Evolutionary conservation across 2,888 invertebrate genomes (phyloP).

Genomic region (Volucella bombylans): DNA sequence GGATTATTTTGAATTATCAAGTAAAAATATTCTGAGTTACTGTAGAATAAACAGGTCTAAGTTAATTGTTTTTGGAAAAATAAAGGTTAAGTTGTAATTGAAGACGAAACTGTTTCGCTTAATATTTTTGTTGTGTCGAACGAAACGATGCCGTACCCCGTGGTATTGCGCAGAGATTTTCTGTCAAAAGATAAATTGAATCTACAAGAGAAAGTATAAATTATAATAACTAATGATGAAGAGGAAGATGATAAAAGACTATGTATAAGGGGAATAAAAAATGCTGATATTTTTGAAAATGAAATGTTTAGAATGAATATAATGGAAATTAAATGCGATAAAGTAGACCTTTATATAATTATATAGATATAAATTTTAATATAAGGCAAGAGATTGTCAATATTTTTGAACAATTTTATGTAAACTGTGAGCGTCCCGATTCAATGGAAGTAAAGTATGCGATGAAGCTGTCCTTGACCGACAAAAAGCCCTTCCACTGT

Average conservation of each 20-base stretch:
- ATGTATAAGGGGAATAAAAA: too few relatives aligned
- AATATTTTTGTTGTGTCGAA: slow-evolving; percentile 55
- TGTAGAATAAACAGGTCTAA: too few relatives aligned
- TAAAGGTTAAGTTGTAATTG: slow-evolving; percentile 42
- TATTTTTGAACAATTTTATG: background rate
- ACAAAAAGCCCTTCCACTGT: slow-evolving; percentile 4
- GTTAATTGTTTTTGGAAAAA: too few relatives aligned
- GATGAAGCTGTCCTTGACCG: slow-evolving; percentile 1
- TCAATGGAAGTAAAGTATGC: background rate
- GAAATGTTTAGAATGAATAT: too few relatives aligned
- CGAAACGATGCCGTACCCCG: slow-evolving; percentile 52
- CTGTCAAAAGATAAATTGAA: background rate
- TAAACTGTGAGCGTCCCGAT: background rate
- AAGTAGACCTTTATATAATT: background rate
- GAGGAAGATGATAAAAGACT: slow-evolving; percentile 11
- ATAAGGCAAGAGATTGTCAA: background rate
- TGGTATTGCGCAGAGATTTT: slow-evolving; percentile 42
- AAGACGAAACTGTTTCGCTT: slow-evolving; percentile 54
- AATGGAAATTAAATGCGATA: background rate
- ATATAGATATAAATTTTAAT: background rate
- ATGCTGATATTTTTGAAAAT: too few relatives aligned
- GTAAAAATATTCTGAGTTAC: too few relatives aligned
- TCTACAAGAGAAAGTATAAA: slow-evolving; percentile 10
- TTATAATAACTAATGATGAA: slow-evolving; percentile 1
- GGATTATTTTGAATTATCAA: too few relatives aligned